Evolutionary conservation across 2,797 vertebrate species (phyloP).

Genomic region (Cossypha caffra): DNA sequence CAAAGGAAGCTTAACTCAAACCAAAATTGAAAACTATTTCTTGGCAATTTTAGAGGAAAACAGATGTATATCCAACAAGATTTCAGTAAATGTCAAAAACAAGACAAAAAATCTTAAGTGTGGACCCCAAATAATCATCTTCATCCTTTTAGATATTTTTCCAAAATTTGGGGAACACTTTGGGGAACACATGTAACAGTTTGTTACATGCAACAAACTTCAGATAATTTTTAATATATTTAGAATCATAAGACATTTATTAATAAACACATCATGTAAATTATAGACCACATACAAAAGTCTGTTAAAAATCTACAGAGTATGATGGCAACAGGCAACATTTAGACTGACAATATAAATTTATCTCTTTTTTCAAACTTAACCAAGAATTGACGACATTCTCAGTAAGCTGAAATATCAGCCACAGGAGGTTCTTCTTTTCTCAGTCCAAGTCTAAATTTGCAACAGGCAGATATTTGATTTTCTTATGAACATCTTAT

Average conservation of each 20-base stretch:
- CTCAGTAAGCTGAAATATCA: not conserved
- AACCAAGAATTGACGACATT: not conserved
- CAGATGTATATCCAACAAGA: not conserved
- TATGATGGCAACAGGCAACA: not conserved
- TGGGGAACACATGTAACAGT: no score
- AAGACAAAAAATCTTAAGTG: not conserved
- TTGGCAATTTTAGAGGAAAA: not conserved
- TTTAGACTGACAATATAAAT: not conserved
- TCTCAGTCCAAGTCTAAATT: not conserved
- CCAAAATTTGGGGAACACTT: not conserved
- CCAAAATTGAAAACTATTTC: not conserved
- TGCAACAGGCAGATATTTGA: not conserved
- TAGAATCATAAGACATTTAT: not conserved
- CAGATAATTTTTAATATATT: not conserved
- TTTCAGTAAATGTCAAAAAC: not conserved
- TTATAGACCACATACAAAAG: not conserved
- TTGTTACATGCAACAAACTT: not conserved
- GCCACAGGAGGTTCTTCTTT: accelerated
- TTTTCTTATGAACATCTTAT: not conserved
- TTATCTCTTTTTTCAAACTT: not conserved
- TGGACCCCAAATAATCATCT: not conserved
- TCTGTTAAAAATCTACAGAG: not conserved
- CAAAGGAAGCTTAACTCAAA: not conserved
- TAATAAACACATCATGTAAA: not conserved
- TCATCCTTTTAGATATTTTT: not conserved